Percentiles rank a stretch among this genome's conserved stretches.
Conservation (phyloP, 2,888 invertebrate genomes). For the Andrena marginata region DNA sequence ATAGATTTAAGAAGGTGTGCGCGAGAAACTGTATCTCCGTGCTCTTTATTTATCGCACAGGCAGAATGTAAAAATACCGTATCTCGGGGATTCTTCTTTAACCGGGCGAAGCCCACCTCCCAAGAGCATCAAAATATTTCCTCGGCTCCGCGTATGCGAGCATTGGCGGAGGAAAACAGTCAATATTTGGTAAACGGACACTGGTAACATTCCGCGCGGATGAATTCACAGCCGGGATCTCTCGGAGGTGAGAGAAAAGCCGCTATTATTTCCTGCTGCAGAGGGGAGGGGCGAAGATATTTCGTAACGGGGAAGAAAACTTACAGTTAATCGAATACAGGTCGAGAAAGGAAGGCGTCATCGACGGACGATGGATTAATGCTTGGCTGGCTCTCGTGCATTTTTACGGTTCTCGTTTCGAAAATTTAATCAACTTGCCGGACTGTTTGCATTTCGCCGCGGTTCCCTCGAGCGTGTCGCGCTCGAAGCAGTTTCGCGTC, state of each 20-base stretch:
- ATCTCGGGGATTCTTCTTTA: not conserved
- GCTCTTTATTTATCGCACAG: not conserved
- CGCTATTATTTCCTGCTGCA: constrained; percentile 33
- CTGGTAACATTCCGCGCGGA: constrained; percentile 43
- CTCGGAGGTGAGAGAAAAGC: constrained; percentile 32
- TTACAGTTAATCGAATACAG: not conserved
- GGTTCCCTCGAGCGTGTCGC: constrained; percentile 31
- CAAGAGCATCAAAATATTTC: not conserved
- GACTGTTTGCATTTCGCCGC: constrained; percentile 21
- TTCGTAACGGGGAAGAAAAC: not conserved
- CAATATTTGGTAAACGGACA: constrained; percentile 29
- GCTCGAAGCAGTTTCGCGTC: constrained; percentile 37
- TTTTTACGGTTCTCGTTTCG: not conserved
- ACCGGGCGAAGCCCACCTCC: not conserved
- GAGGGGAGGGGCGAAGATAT: not conserved
- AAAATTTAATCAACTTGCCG: not conserved
- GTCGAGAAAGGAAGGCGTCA: not conserved
- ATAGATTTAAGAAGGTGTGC: not conserved
- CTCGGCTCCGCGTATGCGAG: not conserved
- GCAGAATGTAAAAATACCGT: not conserved
- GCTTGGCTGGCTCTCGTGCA: no score
- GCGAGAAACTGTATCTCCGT: not conserved
- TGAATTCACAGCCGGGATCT: constrained; percentile 59
- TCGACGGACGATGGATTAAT: not conserved
- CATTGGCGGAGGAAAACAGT: not conserved